Evolutionary conservation across 2,113 vertebrate species (phyloP).

Genomic region (Aix galericulata): DNA sequence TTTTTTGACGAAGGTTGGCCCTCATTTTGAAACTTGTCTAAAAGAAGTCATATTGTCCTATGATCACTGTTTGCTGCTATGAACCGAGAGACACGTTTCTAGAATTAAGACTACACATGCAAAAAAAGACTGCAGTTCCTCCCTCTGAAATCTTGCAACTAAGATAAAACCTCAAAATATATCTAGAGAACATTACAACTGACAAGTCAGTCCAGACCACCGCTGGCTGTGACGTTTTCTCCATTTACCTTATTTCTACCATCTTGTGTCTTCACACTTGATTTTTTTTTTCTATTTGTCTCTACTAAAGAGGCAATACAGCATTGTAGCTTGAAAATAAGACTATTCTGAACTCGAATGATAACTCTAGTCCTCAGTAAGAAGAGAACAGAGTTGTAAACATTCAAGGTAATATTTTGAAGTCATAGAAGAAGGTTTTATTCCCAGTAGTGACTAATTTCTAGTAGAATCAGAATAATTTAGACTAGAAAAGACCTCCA

Average conservation of each 20-base stretch:
- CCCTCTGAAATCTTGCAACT: not conserved
- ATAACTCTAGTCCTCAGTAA: not conserved
- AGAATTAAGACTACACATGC: not conserved
- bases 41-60: not conserved
- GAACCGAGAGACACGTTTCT: not conserved
- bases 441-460: not conserved
- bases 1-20: not conserved
- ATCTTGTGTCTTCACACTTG: not conserved
- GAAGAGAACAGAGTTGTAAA: not conserved
- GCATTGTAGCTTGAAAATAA: not conserved
- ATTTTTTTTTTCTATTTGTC: not conserved
- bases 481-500: too few species aligned
- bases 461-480: not conserved
- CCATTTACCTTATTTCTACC: not conserved
- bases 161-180: not conserved
- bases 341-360: not conserved
- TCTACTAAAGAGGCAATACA: not conserved
- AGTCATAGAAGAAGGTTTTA: not conserved
- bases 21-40: not conserved
- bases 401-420: not conserved
- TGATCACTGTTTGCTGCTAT: not conserved
- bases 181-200: not conserved
- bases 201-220: not conserved
- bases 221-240: not conserved
- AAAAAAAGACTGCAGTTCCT: not conserved